Evolutionary conservation across 2,113 vertebrate species (phyloP), one percentile per base, ranked within the genome.

Genomic region (Chionis minor): DNA sequence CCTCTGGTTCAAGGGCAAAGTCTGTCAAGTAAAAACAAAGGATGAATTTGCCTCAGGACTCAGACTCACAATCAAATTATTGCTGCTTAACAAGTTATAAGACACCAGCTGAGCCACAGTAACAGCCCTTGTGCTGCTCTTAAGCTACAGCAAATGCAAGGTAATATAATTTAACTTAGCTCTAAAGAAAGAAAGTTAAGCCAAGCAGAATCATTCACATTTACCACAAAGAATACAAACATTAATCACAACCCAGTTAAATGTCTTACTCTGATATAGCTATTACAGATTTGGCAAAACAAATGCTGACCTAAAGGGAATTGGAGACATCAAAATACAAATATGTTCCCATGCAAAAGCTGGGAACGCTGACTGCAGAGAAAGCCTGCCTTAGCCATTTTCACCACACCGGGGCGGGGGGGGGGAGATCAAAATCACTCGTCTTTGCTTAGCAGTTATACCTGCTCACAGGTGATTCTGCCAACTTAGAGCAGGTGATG

Each of bases 21-120:
- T 73, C 86, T 62, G 56, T 56, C 77, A 84, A 84, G 83, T 47
- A 69, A 95, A 95, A 89, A 69, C 0, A 1, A 89, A 96, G 54
- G 49, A 91, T 51, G 62, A 49, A 81, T 82, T 61, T 59, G 91
- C 88, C 86, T 89, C 83, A 54, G 86, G 89, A 96, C 61, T 66
- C 55, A 81, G 80, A 81, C 10, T 1, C 15, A 12, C 0, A 0
- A 95, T 95, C 69, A 91, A 87, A 95, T 96, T 89, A 94, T 55
- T 94, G 81, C 77, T 94, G 89, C 73, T 85, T 95, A 95, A 85
- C 84, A 96, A 87, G 87, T 96, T 96, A 18, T 12, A 91, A 87
- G 91, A 91, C 84, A 94, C 73, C 84, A 94, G 56, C 86, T 92
- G 89, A 94, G 93, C 38, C 70, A 63, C 63, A 55, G 65, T 32